phyloP scores from a whole-genome alignment of 2,888 invertebrate genomes.

The Rhabditoides inermis region DNA sequence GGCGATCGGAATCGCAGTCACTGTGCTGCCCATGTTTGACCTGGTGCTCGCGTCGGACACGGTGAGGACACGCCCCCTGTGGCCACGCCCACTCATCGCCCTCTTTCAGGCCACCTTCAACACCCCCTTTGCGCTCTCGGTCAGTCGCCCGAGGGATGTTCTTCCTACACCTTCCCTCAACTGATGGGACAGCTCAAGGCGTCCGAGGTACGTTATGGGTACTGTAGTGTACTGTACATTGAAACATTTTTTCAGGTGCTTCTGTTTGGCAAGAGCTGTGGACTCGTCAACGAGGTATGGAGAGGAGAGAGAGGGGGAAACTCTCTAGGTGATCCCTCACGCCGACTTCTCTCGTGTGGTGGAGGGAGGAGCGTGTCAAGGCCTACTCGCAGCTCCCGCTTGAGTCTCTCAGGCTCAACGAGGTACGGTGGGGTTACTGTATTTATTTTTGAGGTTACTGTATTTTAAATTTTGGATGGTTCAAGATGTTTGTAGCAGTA shows the following conservation, averaged over 20 bases:
- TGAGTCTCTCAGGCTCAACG: too few species aligned
- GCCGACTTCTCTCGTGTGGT: conserved; percentile 19
- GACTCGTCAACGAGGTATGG: conserved; percentile 71
- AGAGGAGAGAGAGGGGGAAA: too few species aligned
- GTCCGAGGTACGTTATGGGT: conserved; percentile 21
- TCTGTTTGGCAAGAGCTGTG: conserved; percentile 67
- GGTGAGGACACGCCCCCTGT: too few species aligned
- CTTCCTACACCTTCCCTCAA: conserved; percentile 74
- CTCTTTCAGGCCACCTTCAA: conserved; percentile 72
- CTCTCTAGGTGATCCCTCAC: conserved; percentile 66
- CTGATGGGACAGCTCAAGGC: conserved; percentile 75
- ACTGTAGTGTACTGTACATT: neutral
- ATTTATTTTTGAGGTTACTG: too few species aligned
- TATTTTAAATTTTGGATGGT: too few species aligned
- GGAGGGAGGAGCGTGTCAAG: too few species aligned
- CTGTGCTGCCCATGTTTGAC: conserved; percentile 77
- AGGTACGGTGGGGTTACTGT: too few species aligned
- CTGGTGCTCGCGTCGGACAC: conserved; percentile 76
- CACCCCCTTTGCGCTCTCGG: conserved; percentile 79
- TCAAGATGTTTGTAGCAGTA: too few species aligned
- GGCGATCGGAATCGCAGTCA: conserved; percentile 80
- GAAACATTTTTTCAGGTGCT: conserved; percentile 56
- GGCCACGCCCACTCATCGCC: too few species aligned
- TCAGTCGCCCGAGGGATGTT: conserved; percentile 79
- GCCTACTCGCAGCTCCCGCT: too few species aligned